Percentiles rank a stretch among this genome's conserved stretches.
Evolutionary conservation across 1,140 invertebrate species (phyloP).

Genomic region (Centruroides sculpturatus): DNA sequence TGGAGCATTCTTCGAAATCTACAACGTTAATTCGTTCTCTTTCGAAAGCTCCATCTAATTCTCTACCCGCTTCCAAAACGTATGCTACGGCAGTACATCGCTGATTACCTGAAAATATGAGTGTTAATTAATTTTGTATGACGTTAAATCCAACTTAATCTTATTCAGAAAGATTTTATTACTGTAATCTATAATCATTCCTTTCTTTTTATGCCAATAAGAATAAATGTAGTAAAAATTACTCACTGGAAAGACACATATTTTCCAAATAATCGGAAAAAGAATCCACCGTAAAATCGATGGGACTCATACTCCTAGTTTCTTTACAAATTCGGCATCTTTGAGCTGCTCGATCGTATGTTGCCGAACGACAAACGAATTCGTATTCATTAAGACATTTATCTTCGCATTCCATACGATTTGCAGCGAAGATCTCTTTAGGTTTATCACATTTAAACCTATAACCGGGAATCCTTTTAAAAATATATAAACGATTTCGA

Average conservation of each 20-base stretch:
- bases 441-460: constrained; percentile 19
- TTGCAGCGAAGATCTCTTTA: constrained; percentile 44
- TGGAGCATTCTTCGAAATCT: constrained; percentile 20
- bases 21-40: constrained; percentile 15
- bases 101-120: constrained; percentile 11
- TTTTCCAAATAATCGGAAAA: constrained; percentile 83
- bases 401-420: constrained; percentile 76
- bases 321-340: constrained; percentile 65
- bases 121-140: too few species aligned
- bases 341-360: constrained; percentile 55
- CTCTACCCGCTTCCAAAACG: constrained; percentile 20
- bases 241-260: constrained; percentile 67
- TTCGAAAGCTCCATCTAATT: constrained; percentile 20
- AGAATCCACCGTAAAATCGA: constrained; percentile 59
- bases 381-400: constrained; percentile 60
- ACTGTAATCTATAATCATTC: too few species aligned
- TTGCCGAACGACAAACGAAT: constrained; percentile 71
- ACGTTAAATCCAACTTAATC: too few species aligned
- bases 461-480: constrained; percentile 60
- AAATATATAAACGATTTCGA: constrained; percentile 67
- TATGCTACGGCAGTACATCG: constrained; percentile 19
- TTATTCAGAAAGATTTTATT: not conserved
- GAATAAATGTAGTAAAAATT: too few species aligned
- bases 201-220: too few species aligned
- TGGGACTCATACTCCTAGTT: constrained; percentile 63